A percentile compares a stretch with the other conserved stretches of the same genome.
These are phyloP conservation scores for Hiodon tergisus DNA, from an alignment of 2,113 vertebrate species.

Conservation along the genomic window DNA sequence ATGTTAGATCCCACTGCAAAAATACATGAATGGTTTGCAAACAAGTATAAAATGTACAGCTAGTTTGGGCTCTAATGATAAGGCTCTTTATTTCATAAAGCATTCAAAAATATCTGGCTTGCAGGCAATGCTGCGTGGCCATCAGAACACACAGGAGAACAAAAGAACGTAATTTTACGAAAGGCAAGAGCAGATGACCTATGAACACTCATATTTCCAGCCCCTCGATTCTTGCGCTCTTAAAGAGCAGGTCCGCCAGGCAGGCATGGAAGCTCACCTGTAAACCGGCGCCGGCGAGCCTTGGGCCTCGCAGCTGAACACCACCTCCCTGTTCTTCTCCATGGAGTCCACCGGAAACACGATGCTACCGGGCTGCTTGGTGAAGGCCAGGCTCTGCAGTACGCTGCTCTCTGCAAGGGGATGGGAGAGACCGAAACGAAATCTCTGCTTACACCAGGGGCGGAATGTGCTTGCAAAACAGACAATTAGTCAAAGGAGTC, in stretches of 20 bases:
- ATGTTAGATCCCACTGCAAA: too few species aligned
- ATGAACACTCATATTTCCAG: too few species aligned
- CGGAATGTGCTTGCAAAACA: slow-evolving; percentile 40
- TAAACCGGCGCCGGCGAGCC: slow-evolving; percentile 80
- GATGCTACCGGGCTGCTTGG: slow-evolving; percentile 82
- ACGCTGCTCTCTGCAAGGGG: slow-evolving; percentile 63
- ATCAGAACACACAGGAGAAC: too few species aligned
- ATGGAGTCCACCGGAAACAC: slow-evolving; percentile 86
- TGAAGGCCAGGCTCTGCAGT: slow-evolving; percentile 79
- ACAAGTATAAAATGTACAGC: too few species aligned
- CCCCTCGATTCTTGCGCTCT: too few species aligned
- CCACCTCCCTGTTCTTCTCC: slow-evolving; percentile 84
- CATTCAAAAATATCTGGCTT: too few species aligned
- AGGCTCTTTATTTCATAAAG: too few species aligned
- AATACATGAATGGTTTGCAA: too few species aligned
- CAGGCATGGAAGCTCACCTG: slow-evolving; percentile 60
- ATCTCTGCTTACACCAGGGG: slow-evolving; percentile 25
- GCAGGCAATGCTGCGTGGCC: too few species aligned
- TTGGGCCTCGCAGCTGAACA: slow-evolving; percentile 84
- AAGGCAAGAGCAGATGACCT: too few species aligned
- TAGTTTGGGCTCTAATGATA: too few species aligned
- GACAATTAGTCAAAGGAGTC: slow-evolving; percentile 42
- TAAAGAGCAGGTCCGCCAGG: not conserved
- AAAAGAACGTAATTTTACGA: too few species aligned
- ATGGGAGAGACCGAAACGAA: slow-evolving; percentile 38